Evolutionary conservation across 2,113 vertebrate genomes (phyloP), one percentile per base, ranked within the genome.

Genomic region (Silurus glanis): DNA sequence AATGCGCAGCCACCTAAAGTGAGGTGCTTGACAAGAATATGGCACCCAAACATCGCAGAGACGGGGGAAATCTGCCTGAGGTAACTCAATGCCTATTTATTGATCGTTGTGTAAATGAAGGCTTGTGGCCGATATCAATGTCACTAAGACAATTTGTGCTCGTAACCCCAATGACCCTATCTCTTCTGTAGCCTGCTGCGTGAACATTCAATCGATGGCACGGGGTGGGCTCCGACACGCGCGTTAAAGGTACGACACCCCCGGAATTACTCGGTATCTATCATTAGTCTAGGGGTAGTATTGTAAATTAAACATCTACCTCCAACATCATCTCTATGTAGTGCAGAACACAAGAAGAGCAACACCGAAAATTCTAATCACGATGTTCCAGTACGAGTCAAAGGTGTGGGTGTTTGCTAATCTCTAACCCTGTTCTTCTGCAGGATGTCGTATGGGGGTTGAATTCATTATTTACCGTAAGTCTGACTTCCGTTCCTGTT

Each of bases 41-140:
- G 98, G 98, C 98, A 99, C 91, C 98, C 98, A 0, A 99, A 99
- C 94, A 99, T 99, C 91, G 97, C 98, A 5, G 98, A 99, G 93
- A 97, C 95, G 0, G 98, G 98, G 56, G 98, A 99, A 88, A 99
- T 99, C 92, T 99, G 98, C 92, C 94, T 99, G 83, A 99, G 98
- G 98, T 99, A 95, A 21, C 2, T 16, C 25, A 8, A 37, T 37
- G 37, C 37, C 37, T 3, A n/a, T 72, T 47, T 71, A 17, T 37
- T 17, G 14, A 17, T 17, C 45, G 28, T 71, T 17, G 28, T 45
- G 6, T 17, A 45, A 71, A 71, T 2, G 16, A 14, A 45, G 6
- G 5, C 28, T n/a, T 4, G 8, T 23, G 21, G 7, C 9, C 0
- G 25, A 69, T 16, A 3, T 69, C 14, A 45, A 19, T 14, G 14